phyloP scores from a whole-genome alignment of 2,113 vertebrate species.

The Cololabis saira region DNA sequence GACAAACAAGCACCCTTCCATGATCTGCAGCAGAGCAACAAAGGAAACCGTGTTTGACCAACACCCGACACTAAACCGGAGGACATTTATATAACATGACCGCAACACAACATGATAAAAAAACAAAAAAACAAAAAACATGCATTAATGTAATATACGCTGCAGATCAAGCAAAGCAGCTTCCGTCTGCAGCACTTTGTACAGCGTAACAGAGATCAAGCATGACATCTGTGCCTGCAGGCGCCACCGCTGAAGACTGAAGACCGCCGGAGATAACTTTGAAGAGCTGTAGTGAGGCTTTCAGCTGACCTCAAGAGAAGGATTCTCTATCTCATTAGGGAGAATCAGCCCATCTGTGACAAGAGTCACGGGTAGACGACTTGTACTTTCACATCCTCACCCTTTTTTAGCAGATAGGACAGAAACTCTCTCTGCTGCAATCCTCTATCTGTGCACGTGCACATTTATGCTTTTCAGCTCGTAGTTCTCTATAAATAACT shows the following conservation, averaged over 20 bases:
- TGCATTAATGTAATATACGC: background rate
- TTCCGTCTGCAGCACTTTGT: background rate
- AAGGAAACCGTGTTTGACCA: slow-evolving; percentile 19
- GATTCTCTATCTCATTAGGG: slow-evolving; percentile 66
- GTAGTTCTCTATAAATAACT: slow-evolving; percentile 5
- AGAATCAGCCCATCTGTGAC: slow-evolving; percentile 74
- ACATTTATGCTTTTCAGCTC: background rate
- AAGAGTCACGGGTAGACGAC: slow-evolving; percentile 59
- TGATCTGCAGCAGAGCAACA: slow-evolving; percentile 50
- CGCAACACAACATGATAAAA: background rate
- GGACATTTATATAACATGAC: background rate
- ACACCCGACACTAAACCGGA: slow-evolving; percentile 10
- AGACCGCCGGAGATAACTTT: slow-evolving; percentile 36
- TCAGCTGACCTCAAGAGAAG: slow-evolving; percentile 48
- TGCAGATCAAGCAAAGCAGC: background rate
- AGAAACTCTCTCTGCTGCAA: slow-evolving; percentile 40
- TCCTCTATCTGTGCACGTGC: slow-evolving; percentile 41
- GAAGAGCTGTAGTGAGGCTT: slow-evolving; percentile 44
- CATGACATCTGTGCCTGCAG: slow-evolving; percentile 9
- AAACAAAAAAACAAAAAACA: background rate
- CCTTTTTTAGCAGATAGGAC: slow-evolving; percentile 28
- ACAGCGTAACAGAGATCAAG: background rate
- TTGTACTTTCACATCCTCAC: slow-evolving; percentile 76
- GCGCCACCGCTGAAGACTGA: slow-evolving; percentile 4
- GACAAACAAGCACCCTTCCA: slow-evolving; percentile 62